Percentiles rank a stretch among this genome's conserved stretches.
Conservation (phyloP, 2,888 invertebrate genomes). For the Griposia aprilina region DNA sequence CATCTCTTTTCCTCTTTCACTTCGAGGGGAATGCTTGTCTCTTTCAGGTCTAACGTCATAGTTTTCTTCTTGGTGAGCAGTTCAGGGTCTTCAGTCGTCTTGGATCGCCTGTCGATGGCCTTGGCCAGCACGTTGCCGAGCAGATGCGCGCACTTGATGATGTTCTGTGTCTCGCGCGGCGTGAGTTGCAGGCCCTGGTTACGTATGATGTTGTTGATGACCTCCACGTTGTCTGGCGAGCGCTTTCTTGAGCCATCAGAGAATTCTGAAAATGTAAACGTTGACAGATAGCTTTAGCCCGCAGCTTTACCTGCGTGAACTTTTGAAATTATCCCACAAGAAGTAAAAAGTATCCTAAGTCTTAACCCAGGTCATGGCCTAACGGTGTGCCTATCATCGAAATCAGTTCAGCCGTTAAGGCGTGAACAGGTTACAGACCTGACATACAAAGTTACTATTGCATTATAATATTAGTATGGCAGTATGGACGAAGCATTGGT, state of each 20-base stretch:
- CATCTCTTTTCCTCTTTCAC: slow-evolving; percentile 77
- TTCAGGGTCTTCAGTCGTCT: slow-evolving; percentile 66
- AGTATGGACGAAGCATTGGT: neutral
- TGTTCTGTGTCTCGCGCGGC: slow-evolving; percentile 84
- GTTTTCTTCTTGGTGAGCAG: slow-evolving; percentile 77
- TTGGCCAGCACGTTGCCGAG: slow-evolving; percentile 82
- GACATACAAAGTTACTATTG: too few species aligned
- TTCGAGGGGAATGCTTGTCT: slow-evolving; percentile 78
- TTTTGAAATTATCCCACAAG: neutral
- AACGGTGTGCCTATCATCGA: neutral
- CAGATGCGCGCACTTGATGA: slow-evolving; percentile 86
- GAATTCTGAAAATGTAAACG: slow-evolving; percentile 73
- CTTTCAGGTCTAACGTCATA: slow-evolving; percentile 82
- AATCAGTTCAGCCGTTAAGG: too few species aligned
- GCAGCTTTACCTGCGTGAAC: too few species aligned
- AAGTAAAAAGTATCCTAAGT: neutral
- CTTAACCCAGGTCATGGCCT: neutral
- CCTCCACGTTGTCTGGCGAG: slow-evolving; percentile 79
- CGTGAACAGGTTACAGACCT: neutral
- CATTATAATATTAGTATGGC: neutral
- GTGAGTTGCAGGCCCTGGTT: slow-evolving; percentile 83
- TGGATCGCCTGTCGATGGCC: slow-evolving; percentile 82
- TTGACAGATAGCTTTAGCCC: neutral
- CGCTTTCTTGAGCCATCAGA: slow-evolving; percentile 79
- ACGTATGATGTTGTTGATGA: slow-evolving; percentile 80